Evolutionary conservation across 1,140 invertebrate genomes (phyloP), one percentile per base, ranked within the genome.

Genomic region (Sarcophaga bullata): DNA sequence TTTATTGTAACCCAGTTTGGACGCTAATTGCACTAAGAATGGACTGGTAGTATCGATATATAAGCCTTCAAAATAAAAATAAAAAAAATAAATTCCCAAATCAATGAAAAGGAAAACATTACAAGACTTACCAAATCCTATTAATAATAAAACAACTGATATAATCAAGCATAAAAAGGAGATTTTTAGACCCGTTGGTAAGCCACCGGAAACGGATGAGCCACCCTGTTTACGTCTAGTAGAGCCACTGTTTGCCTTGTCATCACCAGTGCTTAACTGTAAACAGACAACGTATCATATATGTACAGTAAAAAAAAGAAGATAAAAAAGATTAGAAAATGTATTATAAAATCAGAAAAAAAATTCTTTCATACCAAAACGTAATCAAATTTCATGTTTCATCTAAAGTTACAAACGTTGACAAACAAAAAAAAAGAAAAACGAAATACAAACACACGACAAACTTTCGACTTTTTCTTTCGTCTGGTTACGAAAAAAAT

Each of bases 1-100:
- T 83, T 95, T 93, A 87, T 94, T 92, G 85, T 95, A 93, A 7
- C 95, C 95, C 52, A 96, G 90, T 82, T 91, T 91, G 85, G 93
- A 93, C 58, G 93, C 94, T 49, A 95, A 85, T 19, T 92, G 91
- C 86, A 95, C 94, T 84, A 94, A 84, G 78, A 91, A 88, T 6
- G 90, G 87, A 84, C 91, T 91, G 49, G 88, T 87, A 73, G 90
- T 87, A 52, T 90, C 89, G 10, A 88, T 81, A 87, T 82, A 90
- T 54, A 62, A 82, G 73, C 87, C 89, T 89, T 13, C 47, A 49
- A 76, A 47, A 47, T 3, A 73, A 13, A 72, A 58, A 80, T 47
- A n/a, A 62, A 73, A 8, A 78, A 25, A 3, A 13, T 2, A 52
- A 76, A 48, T 19, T 48, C 3, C 50, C 58, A 50, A 72, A 52